Base-by-base conservation (phyloP, 1,140 invertebrate species). In the Lethrus apterus region DNA sequence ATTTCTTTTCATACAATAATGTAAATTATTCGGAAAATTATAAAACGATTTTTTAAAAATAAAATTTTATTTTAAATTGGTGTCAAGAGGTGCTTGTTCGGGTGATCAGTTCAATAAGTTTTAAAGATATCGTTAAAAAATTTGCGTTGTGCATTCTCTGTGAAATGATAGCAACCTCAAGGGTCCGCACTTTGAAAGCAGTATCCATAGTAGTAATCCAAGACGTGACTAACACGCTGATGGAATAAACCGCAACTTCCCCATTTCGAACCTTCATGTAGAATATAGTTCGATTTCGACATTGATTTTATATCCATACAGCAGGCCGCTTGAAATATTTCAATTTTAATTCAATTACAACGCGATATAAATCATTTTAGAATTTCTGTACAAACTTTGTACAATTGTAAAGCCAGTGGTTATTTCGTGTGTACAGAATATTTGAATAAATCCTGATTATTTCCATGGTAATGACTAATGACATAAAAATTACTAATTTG, bases 271-370 rank as follows among this genome's bases (percentile, higher is more conserved):
- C n/a, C 23, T n/a, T 7, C 5, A 5, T n/a, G 5, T 5, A 26
- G 5, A n/a, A n/a, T 26, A 7, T 26, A n/a, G 23, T 26, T n/a
- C 23, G 23, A 26, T 26, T 26, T 26, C 23, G 23, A 26, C 23
- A 26, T 26, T 26, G 23, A 26, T 26, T 26, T 26, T n/a, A 26
- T 26, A 26, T 26, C n/a, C n/a, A n/a, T n/a, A n/a, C n/a, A n/a
- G 23, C 5, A n/a, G 23, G 5, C 5, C n/a, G 5, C 5, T 26
- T 26, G n/a, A 26, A 26, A 7, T 26, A 26, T 26, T 26, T 5
- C 23, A 7, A 26, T 26, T 26, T 26, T 26, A 26, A 26, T 26
- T 26, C 23, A 7, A 26, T 26, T n/a, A 5, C 23, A 26, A 26
- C 23, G n/a, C 23, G n/a, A 26, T 26, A 7, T 26, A 5, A 26